Percentiles rank a stretch among this genome's conserved stretches.
Evolutionary conservation across 2,113 vertebrate species (phyloP).

Genomic region (Murina feae): DNA sequence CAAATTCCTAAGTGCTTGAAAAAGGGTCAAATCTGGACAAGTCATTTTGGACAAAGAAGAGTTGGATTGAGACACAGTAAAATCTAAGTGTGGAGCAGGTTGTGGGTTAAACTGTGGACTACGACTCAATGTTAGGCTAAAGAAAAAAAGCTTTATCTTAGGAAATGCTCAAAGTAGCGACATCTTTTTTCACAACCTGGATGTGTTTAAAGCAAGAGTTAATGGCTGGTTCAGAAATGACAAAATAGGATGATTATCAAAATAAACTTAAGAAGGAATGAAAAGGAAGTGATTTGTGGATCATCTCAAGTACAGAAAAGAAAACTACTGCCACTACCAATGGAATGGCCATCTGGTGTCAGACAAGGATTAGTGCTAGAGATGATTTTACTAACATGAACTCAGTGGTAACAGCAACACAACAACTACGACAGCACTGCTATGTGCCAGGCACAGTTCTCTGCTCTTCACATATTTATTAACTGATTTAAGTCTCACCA

Average conservation of each 20-base stretch:
- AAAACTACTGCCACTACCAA: fast-evolving
- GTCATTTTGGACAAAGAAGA: background rate
- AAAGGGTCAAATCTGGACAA: background rate
- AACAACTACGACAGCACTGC: fast-evolving
- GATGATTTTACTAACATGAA: background rate
- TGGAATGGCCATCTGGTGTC: background rate
- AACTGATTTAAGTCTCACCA: background rate
- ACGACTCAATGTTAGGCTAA: background rate
- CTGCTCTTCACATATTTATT: background rate
- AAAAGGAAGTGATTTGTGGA: background rate
- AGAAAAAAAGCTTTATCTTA: background rate
- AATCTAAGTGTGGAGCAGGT: background rate
- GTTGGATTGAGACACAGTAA: background rate
- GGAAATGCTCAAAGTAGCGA: background rate
- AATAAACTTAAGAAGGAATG: background rate
- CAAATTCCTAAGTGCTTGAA: background rate
- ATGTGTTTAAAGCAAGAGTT: background rate
- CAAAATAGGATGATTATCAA: background rate
- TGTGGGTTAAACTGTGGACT: background rate
- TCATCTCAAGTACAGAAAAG: background rate
- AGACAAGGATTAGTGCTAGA: background rate
- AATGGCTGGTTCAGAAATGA: background rate
- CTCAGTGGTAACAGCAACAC: background rate
- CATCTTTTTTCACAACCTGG: background rate
- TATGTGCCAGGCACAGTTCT: background rate